Percentiles rank a stretch among this genome's conserved stretches.
Conservation (phyloP, 30 jellyfish, hydroid and myxozoan genomes). For the Pelagia noctiluca region DNA sequence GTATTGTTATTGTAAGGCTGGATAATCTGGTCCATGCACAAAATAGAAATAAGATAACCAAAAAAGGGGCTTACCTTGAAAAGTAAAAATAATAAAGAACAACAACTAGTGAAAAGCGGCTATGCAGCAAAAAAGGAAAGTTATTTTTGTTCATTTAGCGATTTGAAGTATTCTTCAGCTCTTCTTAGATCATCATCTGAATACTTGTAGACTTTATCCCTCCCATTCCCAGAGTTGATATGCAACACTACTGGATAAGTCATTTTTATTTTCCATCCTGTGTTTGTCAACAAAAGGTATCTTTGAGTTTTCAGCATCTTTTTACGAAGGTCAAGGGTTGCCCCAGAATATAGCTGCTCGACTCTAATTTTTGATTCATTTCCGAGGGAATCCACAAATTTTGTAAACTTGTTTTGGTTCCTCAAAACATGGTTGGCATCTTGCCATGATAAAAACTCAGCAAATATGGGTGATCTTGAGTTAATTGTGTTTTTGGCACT, state of each 20-base stretch:
- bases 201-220: conserved; percentile 1
- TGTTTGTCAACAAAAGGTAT: too few species aligned
- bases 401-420: conserved; percentile 27
- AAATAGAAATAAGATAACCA: conserved; percentile 3
- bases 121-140: conserved; percentile 21
- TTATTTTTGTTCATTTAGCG: conserved; percentile 4
- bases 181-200: not conserved
- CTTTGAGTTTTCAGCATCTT: too few species aligned
- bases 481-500: not conserved
- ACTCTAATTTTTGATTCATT: conserved; percentile 42
- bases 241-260: too few species aligned
- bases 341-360: too few species aligned
- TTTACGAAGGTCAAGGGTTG: too few species aligned
- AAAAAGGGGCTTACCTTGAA: conserved; percentile 13
- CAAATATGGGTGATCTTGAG: conserved; percentile 48
- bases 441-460: conserved; percentile 28
- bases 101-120: conserved; percentile 16
- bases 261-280: too few species aligned
- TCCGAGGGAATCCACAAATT: conserved; percentile 20
- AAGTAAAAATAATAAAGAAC: conserved; percentile 8
- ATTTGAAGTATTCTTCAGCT: not conserved
- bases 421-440: conserved; percentile 40
- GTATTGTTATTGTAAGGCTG: conserved; percentile 22
- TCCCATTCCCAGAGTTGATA: conserved; percentile 1
- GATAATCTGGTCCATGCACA: conserved; percentile 14